These are phyloP conservation scores for Scylla paramamosain DNA, from an alignment of 1,140 invertebrate species.

Conservation along the genomic window DNA sequence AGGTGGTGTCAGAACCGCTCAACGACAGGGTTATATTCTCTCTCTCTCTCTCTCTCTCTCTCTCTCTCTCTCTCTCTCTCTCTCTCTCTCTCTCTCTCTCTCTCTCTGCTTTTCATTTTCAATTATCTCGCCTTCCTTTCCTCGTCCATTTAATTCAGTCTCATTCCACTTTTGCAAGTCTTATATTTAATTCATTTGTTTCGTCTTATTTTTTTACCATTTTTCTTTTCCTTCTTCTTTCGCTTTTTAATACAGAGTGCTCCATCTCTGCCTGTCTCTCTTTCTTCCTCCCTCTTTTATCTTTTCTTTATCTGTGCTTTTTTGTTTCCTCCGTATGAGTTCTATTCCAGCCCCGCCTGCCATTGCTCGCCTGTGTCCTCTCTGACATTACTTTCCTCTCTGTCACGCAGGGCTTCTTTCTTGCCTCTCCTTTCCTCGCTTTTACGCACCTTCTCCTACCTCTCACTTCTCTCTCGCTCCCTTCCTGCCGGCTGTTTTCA, in stretches of 20 bases:
- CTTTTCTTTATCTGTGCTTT: not conserved
- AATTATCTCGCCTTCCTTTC: too few species aligned
- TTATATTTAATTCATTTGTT: too few species aligned
- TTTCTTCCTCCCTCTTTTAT: not conserved
- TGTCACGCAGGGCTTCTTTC: not conserved
- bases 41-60: too few species aligned
- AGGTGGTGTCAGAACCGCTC: not conserved
- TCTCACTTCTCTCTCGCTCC: not conserved
- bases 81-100: too few species aligned
- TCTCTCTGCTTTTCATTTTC: too few species aligned
- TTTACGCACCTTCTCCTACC: not conserved
- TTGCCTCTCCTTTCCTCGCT: not conserved
- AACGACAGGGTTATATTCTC: not conserved
- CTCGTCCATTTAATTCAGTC: too few species aligned
- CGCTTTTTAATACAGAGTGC: too few species aligned
- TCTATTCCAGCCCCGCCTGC: not conserved
- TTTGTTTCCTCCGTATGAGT: not conserved
- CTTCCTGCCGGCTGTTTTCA: not conserved
- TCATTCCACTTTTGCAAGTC: too few species aligned
- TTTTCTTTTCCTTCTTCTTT: too few species aligned
- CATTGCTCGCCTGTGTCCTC: not conserved
- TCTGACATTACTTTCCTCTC: not conserved
- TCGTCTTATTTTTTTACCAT: too few species aligned
- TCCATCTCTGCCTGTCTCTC: too few species aligned
- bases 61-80: too few species aligned